Evolutionary conservation across 53 echinoderm and acorn worm species (phyloP).

Genomic region (Temnopleurus reevesii): DNA sequence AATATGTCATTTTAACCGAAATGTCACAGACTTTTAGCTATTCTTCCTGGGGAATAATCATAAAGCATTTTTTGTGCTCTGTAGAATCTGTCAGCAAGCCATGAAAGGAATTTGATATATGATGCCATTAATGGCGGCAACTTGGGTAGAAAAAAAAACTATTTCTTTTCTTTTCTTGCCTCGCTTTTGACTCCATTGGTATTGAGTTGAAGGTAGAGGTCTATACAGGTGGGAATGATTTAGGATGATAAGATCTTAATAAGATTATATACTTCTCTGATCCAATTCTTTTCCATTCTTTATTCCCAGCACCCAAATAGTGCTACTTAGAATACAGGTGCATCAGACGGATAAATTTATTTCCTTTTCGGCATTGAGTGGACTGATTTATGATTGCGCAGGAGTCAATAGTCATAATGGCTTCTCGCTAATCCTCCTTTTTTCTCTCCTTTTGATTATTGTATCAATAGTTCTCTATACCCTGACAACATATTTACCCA

Average conservation of each 20-base stretch:
- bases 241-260: constrained; percentile 55
- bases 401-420: constrained; percentile 31
- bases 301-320: constrained; percentile 26
- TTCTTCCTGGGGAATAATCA: constrained; percentile 40
- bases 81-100: constrained; percentile 16
- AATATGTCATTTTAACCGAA: constrained; percentile 56
- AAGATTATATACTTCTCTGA: constrained; percentile 50
- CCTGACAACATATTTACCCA: constrained; percentile 32
- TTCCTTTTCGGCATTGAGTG: constrained; percentile 35
- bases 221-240: constrained; percentile 48
- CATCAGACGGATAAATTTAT: constrained; percentile 50
- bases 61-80: constrained; percentile 35
- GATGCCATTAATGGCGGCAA: constrained; percentile 55
- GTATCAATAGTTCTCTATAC: constrained; percentile 25
- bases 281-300: constrained; percentile 33
- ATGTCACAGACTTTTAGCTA: constrained; percentile 47
- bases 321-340: constrained; percentile 51
- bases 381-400: constrained; percentile 45
- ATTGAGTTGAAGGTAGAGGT: constrained; percentile 28
- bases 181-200: constrained; percentile 3
- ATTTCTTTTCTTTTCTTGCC: background rate
- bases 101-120: constrained; percentile 40
- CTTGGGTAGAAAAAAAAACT: constrained; percentile 14
- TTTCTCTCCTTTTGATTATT: constrained; percentile 24
- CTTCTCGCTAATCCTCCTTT: background rate